These are phyloP conservation scores for Drosophila watanabei DNA, from an alignment of 1,140 invertebrate genomes.

Conservation along the genomic window DNA sequence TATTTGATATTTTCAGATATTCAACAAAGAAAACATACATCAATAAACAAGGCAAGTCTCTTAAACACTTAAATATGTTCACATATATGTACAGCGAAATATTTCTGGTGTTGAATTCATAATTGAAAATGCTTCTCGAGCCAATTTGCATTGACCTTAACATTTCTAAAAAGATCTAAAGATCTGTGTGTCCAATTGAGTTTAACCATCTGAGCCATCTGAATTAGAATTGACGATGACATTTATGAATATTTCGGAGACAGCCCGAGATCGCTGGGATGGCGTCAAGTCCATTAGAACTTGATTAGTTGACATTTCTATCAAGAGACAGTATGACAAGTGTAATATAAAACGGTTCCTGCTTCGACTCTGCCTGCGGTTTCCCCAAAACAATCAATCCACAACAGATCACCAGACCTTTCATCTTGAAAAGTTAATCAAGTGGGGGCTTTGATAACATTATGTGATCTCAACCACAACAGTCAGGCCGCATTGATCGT, in stretches of 20 bases:
- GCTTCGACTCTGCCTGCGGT: constrained; percentile 42
- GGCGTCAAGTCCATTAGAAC: constrained; percentile 7
- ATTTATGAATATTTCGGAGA: constrained; percentile 77
- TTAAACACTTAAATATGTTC: constrained; percentile 13
- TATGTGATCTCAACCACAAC: constrained; percentile 49
- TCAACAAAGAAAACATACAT: constrained; percentile 49
- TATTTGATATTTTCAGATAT: constrained; percentile 34
- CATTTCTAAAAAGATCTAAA: constrained; percentile 52
- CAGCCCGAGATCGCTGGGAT: constrained; percentile 39
- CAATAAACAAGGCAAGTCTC: constrained; percentile 30
- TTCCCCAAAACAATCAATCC: constrained; percentile 22
- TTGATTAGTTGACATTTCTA: constrained; percentile 54
- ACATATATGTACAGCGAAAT: constrained; percentile 15
- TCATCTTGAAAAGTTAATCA: constrained; percentile 65
- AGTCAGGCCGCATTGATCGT: constrained; percentile 48
- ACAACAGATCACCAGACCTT: constrained; percentile 44
- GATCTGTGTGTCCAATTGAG: constrained; percentile 64
- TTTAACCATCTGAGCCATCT: constrained; percentile 37
- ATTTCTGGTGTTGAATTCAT: constrained; percentile 9
- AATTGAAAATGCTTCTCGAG: constrained; percentile 48
- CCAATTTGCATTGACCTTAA: constrained; percentile 77
- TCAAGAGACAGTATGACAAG: constrained; percentile 16
- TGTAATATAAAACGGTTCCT: constrained; percentile 64
- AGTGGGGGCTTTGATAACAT: constrained; percentile 28
- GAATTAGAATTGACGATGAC: constrained; percentile 75